These are phyloP conservation scores for Trachurus trachurus DNA, from an alignment of 2,797 vertebrate species.

Conservation along the genomic window DNA sequence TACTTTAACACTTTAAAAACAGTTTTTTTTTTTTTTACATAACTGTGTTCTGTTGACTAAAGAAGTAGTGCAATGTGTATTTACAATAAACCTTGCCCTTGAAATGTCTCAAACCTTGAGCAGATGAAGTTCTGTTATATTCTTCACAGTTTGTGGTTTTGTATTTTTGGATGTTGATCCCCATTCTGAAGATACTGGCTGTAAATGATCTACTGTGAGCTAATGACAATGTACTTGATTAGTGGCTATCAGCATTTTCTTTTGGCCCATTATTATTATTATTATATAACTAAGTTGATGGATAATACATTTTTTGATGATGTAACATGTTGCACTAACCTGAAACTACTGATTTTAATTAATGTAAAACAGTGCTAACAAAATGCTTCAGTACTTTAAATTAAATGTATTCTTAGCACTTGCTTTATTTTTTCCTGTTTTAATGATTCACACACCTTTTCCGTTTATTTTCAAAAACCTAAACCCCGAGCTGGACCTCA, in stretches of 20 bases:
- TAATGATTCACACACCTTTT: not conserved
- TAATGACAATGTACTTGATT: not conserved
- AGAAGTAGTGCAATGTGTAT: too few relatives aligned
- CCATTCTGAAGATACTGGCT: not conserved
- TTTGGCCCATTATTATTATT: not conserved
- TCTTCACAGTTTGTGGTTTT: too few relatives aligned
- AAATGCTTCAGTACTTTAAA: not conserved
- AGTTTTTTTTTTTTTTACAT: not conserved
- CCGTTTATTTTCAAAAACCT: conserved; percentile 16
- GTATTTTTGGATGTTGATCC: not conserved
- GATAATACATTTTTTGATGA: not conserved
- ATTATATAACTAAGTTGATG: not conserved
- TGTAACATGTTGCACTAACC: not conserved
- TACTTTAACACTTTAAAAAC: too few relatives aligned
- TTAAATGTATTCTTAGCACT: not conserved
- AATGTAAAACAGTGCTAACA: not conserved
- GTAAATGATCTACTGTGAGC: not conserved
- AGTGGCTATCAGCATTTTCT: not conserved
- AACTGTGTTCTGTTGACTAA: too few relatives aligned
- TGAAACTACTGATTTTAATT: not conserved
- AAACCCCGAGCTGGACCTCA: not conserved
- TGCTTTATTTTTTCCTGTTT: too few relatives aligned
- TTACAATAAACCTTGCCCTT: too few relatives aligned
- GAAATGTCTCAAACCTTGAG: not conserved
- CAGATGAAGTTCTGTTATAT: not conserved